phyloP scores from a whole-genome alignment of 2,113 vertebrate species.

The Lepus americanus region DNA sequence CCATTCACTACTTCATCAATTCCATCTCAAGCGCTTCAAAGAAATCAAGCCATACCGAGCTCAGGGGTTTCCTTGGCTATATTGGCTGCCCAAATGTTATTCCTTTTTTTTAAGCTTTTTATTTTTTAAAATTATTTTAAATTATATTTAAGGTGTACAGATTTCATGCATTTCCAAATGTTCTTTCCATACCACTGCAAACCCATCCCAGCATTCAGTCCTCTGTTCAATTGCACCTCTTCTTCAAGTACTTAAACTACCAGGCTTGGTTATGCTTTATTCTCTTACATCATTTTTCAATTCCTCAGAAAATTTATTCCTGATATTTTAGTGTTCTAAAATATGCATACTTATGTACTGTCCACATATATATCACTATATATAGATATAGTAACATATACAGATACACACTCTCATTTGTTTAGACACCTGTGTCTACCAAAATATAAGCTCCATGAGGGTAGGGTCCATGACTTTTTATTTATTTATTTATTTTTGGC shows the following conservation, averaged over 20 bases:
- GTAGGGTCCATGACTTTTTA: background rate
- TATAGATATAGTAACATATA: background rate
- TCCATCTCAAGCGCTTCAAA: background rate
- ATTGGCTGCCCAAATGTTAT: background rate
- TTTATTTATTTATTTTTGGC: too few relatives aligned
- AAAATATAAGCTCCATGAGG: background rate
- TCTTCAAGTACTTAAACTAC: background rate
- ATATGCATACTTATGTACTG: background rate
- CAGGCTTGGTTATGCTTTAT: background rate
- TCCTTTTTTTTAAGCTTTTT: too few relatives aligned
- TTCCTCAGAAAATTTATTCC: background rate
- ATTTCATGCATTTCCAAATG: too few relatives aligned
- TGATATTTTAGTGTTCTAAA: background rate
- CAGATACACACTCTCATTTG: background rate
- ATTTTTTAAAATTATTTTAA: too few relatives aligned
- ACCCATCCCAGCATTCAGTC: too few relatives aligned
- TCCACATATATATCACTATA: background rate
- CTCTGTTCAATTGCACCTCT: background rate
- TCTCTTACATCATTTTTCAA: background rate
- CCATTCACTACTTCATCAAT: too few relatives aligned
- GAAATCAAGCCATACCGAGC: background rate
- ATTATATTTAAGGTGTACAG: too few relatives aligned
- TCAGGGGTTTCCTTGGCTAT: rapidly evolving
- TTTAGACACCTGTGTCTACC: background rate
- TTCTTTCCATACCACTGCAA: rapidly evolving